A percentile compares a stretch with the other conserved stretches of the same genome.
These are phyloP conservation scores for Trypoxylus dichotomus DNA, from an alignment of 1,140 invertebrate genomes.

Conservation along the genomic window DNA sequence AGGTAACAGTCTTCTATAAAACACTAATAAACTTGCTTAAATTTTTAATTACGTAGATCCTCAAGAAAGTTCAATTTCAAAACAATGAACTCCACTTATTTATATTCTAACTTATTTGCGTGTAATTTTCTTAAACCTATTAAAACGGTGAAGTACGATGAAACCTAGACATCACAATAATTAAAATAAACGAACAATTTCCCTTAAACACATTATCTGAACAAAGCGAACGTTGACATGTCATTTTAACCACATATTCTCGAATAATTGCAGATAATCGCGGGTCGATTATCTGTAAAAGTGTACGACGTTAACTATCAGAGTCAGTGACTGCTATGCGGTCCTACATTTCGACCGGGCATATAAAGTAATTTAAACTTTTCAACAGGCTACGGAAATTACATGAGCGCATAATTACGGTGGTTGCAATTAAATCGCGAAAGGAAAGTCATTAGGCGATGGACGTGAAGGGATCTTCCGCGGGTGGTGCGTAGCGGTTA, in stretches of 20 bases:
- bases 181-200: constrained; percentile 11
- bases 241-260: constrained; percentile 1
- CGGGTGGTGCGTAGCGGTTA: not conserved
- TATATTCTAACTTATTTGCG: no score
- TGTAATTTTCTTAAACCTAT: no score
- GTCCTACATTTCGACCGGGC: constrained; percentile 27
- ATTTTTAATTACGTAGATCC: no score
- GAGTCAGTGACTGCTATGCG: constrained; percentile 26
- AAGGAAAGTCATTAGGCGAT: constrained; percentile 42
- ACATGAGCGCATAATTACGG: constrained; percentile 49
- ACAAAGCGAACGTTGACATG: constrained; percentile 8
- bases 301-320: constrained; percentile 18
- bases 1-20: no score
- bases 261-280: constrained; percentile 15
- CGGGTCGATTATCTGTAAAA: constrained; percentile 25
- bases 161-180: not conserved
- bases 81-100: no score
- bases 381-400: constrained; percentile 46
- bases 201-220: not conserved
- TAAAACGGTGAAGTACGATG: no score
- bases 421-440: constrained; percentile 41
- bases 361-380: constrained; percentile 50
- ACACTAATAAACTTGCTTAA: no score
- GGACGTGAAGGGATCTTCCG: not conserved
- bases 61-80: no score